Conservation (phyloP, 2,113 vertebrate genomes). For the Camelus bactrianus region DNA sequence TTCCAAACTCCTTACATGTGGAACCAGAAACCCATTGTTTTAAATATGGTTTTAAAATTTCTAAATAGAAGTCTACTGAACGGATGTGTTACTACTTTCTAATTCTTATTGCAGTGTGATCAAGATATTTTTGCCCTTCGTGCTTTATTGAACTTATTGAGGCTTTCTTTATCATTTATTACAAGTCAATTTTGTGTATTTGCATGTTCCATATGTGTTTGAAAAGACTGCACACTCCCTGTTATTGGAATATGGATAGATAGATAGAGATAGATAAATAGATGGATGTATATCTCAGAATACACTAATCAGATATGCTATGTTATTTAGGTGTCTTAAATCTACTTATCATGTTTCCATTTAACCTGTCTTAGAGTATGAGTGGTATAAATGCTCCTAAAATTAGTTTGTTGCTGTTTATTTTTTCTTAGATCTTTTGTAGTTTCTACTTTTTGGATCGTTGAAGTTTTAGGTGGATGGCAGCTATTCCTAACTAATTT, state of each 20-base stretch:
- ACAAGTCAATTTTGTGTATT: neutral
- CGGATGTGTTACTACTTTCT: neutral
- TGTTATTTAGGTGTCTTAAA: neutral
- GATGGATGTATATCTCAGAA: neutral
- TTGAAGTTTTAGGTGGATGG: neutral
- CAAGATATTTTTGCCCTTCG: neutral
- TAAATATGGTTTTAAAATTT: neutral
- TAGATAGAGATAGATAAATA: neutral
- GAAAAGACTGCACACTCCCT: neutral
- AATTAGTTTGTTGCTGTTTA: neutral
- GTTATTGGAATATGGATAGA: neutral
- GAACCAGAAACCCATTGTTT: neutral
- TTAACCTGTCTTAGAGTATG: neutral
- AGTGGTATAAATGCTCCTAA: neutral
- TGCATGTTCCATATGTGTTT: neutral
- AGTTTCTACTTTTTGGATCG: neutral
- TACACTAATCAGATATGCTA: neutral
- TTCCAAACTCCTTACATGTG: neutral
- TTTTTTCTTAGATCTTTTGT: neutral
- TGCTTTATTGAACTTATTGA: neutral
- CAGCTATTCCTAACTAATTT: neutral
- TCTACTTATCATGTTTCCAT: neutral
- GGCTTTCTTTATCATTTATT: neutral
- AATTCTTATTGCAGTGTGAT: neutral
- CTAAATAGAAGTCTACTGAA: neutral